These are phyloP conservation scores for Sciurus niger DNA, from an alignment of 2,113 vertebrate species.

Conservation along the genomic window DNA sequence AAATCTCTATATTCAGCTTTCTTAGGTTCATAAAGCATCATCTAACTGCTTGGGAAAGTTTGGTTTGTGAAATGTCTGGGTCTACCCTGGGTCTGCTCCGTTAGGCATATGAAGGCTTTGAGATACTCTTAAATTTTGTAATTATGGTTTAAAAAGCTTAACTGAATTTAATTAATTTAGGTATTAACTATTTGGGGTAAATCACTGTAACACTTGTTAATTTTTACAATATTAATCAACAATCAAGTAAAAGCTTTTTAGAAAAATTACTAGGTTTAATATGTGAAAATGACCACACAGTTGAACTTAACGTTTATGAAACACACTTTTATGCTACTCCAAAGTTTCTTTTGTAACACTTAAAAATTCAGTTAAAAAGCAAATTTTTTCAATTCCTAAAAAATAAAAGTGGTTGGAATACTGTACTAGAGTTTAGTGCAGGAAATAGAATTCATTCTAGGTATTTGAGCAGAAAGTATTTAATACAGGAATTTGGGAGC, in stretches of 20 bases:
- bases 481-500: background rate
- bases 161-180: slow-evolving; percentile 4
- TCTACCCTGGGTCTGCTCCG: background rate
- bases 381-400: background rate
- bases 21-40: background rate
- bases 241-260: background rate
- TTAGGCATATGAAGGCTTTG: background rate
- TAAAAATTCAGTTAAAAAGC: background rate
- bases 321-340: background rate
- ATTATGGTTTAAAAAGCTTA: background rate
- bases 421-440: background rate
- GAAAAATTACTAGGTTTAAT: background rate
- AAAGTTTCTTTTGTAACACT: background rate
- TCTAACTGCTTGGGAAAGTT: background rate
- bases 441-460: background rate
- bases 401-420: slow-evolving; percentile 18
- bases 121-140: background rate
- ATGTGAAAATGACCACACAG: slow-evolving; percentile 24
- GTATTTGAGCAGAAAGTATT: background rate
- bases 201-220: background rate
- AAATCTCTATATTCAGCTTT: background rate
- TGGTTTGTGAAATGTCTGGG: background rate
- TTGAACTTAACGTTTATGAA: slow-evolving; percentile 26
- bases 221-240: slow-evolving; percentile 24
- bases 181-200: slow-evolving; percentile 28